Conservation (phyloP, 2,888 invertebrate species). For the Venusia cambrica region DNA sequence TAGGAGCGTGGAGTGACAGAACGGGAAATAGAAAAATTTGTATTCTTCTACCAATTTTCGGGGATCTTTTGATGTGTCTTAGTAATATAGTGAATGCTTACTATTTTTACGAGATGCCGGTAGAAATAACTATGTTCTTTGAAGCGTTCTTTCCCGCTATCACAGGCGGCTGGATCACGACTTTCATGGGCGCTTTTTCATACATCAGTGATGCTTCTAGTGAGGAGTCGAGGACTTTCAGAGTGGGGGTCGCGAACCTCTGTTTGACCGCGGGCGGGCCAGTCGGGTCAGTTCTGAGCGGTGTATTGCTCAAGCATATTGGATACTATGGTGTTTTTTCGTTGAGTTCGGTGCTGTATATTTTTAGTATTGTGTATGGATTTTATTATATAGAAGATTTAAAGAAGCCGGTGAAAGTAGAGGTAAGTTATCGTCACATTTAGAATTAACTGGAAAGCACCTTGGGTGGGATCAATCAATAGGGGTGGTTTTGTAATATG, state of each 20-base stretch:
- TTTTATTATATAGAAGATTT: conserved; percentile 63
- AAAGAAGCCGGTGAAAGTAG: conserved; percentile 40
- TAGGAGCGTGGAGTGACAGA: conserved; percentile 83
- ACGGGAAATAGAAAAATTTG: conserved; percentile 80
- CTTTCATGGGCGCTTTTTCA: conserved; percentile 80
- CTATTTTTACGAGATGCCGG: conserved; percentile 76
- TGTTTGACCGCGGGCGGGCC: conserved; percentile 66
- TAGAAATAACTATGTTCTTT: conserved; percentile 73
- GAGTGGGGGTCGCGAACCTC: conserved; percentile 79
- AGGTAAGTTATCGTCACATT: conserved; percentile 40
- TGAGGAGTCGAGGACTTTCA: conserved; percentile 77
- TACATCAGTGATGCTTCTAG: conserved; percentile 82
- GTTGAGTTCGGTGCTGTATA: conserved; percentile 59
- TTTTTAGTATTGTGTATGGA: conserved; percentile 67
- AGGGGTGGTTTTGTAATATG: no score
- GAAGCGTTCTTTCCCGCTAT: conserved; percentile 77
- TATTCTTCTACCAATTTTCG: conserved; percentile 77
- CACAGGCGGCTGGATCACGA: conserved; percentile 78
- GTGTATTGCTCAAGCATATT: conserved; percentile 56
- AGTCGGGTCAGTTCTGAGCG: conserved; percentile 65
- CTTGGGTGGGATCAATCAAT: no score
- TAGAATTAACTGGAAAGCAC: no score
- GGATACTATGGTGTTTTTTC: conserved; percentile 79
- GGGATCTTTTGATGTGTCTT: conserved; percentile 71
- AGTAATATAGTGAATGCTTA: conserved; percentile 76